Evolutionary conservation across 2,113 vertebrate species (phyloP).

Genomic region (Labeo rohita): DNA sequence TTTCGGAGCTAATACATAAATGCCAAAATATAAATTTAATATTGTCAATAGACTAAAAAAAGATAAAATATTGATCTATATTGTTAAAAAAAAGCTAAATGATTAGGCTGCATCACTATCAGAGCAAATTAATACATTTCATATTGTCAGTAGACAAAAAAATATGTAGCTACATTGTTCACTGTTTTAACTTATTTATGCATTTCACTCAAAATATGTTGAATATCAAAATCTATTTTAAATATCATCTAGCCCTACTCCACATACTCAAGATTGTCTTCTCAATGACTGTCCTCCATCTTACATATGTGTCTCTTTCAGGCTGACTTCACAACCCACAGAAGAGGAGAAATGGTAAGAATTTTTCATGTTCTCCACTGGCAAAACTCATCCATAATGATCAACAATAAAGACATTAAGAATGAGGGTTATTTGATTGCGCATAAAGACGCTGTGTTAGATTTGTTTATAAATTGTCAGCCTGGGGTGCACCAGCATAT

Average conservation of each 20-base stretch:
- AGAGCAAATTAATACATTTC: too few relatives aligned
- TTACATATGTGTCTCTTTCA: constrained; percentile 63
- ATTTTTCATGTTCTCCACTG: not conserved
- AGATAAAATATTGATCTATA: too few relatives aligned
- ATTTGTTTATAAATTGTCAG: constrained; percentile 27
- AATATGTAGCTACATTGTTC: not conserved
- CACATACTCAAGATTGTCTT: not conserved
- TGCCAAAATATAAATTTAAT: too few relatives aligned
- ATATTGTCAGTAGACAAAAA: too few relatives aligned
- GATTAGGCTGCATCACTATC: too few relatives aligned
- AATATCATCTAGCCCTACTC: not conserved
- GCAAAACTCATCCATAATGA: constrained; percentile 8
- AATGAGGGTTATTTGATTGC: not conserved
- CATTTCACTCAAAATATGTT: not conserved
- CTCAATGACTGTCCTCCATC: not conserved
- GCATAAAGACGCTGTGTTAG: not conserved
- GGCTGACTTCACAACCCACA: constrained; percentile 85
- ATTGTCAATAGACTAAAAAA: too few relatives aligned
- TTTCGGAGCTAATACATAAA: too few relatives aligned
- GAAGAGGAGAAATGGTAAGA: constrained; percentile 95
- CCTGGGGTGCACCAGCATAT: not conserved
- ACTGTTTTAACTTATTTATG: not conserved
- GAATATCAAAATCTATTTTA: not conserved
- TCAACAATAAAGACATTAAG: not conserved
- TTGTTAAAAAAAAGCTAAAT: too few relatives aligned